Base-by-base conservation (phyloP, 2,888 invertebrate genomes). In the Cantharis lateralis region DNA sequence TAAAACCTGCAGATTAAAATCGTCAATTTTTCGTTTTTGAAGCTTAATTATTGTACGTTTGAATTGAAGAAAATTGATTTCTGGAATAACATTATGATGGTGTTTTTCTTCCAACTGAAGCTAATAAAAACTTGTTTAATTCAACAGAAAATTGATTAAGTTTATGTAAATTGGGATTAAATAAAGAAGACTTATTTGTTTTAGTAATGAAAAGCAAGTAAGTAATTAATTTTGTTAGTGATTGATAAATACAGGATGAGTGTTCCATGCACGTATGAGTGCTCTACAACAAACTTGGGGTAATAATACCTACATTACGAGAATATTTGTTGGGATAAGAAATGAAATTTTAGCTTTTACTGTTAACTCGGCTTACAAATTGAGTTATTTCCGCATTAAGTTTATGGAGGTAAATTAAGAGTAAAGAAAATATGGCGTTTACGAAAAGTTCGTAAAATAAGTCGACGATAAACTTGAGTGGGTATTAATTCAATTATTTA, bases 341-440 rank as follows among this genome's bases (percentile, higher is more conserved):
- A 48, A 48, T 48, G 48, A 48, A 48, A 48, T 48, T 48, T 48
- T 48, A 48, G 48, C 48, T 48, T 48, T 48, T 48, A 48, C 48
- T 48, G 72, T 16, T 72, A 72, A 72, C 64, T 72, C 72, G 66
- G 64, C 64, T 66, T 64, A 28, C 48, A 72, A 72, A 72, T 72
- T 64, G 72, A 72, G 66, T 72, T 72, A 72, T 72, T 72, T 72
- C 66, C 72, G 48, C 72, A 72, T 72, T 66, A 72, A 66, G 72
- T 48, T 72, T 64, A 72, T 72, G 28, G 48, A 66, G 72, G 64
- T 72, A 26, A 72, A 72, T 72, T 72, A 61, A 72, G 68, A 68
- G 63, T 32, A 32, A 66, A 72, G 72, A 72, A 72, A 72, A 72
- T 64, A 72, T 72, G 66, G 72, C 72, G 72, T 68, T 72, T 66